phyloP scores from a whole-genome alignment of 2,113 vertebrate genomes.

The Catharus minimus region DNA sequence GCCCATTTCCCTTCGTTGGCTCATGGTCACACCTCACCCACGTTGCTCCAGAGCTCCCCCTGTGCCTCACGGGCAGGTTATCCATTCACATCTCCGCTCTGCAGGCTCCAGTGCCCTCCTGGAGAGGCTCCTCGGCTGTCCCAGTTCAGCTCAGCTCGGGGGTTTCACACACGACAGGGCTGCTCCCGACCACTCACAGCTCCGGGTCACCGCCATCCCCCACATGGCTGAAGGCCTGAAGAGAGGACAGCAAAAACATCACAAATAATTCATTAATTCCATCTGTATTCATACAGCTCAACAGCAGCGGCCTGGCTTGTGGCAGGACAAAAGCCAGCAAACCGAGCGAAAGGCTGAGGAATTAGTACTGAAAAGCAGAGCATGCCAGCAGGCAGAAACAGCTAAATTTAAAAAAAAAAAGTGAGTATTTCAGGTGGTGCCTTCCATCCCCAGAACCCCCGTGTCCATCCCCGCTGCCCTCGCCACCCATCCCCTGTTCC shows the following conservation, averaged over 20 bases:
- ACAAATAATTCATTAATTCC: not conserved
- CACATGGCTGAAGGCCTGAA: not conserved
- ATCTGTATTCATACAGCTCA: not conserved
- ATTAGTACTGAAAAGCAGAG: not conserved
- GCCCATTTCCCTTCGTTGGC: rapidly evolving
- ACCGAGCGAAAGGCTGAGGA: not conserved
- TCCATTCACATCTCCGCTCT: not conserved
- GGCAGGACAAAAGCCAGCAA: not conserved
- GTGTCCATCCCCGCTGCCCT: no score
- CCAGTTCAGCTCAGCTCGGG: not conserved
- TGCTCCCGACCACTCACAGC: not conserved
- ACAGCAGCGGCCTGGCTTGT: not conserved
- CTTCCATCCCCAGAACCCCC: rapidly evolving
- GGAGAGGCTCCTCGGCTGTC: rapidly evolving
- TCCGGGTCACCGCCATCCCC: rapidly evolving
- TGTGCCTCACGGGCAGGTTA: rapidly evolving
- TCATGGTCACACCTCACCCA: rapidly evolving
- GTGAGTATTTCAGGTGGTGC: rapidly evolving
- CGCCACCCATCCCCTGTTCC: not conserved
- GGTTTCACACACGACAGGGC: not conserved
- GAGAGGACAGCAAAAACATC: not conserved
- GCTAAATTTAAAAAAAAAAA: rapidly evolving
- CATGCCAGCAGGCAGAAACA: not conserved
- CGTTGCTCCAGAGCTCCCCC: rapidly evolving
- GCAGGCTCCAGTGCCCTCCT: rapidly evolving